These are phyloP conservation scores for Metacarcinus magister DNA, from an alignment of 2,888 invertebrate genomes.

Conservation along the genomic window DNA sequence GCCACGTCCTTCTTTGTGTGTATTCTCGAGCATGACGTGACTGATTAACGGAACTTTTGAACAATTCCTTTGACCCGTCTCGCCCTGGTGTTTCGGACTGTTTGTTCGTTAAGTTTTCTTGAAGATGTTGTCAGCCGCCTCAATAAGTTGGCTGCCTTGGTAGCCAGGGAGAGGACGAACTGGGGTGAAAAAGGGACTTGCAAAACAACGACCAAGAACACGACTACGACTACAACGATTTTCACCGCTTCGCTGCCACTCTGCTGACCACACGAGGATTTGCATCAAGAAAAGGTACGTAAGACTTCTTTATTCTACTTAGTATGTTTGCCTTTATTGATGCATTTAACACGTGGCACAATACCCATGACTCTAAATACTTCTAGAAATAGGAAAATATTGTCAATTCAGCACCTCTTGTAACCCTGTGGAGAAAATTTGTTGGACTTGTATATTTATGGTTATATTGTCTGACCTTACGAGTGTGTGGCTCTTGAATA, in stretches of 20 bases:
- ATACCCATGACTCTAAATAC: not conserved
- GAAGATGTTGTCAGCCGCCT: not conserved
- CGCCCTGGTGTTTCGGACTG: not conserved
- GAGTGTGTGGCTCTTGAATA: too few relatives aligned
- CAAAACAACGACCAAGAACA: not conserved
- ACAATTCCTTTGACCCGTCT: not conserved
- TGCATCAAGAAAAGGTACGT: slow-evolving; percentile 1
- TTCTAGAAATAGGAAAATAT: too few relatives aligned
- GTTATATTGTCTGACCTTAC: too few relatives aligned
- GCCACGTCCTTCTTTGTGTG: not conserved
- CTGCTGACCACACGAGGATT: not conserved
- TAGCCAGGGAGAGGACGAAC: not conserved
- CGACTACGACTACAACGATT: not conserved
- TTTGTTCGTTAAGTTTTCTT: not conserved
- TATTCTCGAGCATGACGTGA: not conserved
- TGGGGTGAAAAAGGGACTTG: not conserved
- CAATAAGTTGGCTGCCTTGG: not conserved
- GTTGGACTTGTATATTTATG: too few relatives aligned
- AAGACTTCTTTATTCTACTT: not conserved
- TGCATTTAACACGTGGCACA: not conserved
- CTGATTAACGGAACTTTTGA: not conserved
- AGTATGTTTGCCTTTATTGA: not conserved
- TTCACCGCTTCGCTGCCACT: not conserved
- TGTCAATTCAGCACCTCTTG: too few relatives aligned
- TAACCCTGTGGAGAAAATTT: too few relatives aligned